Evolutionary conservation across 2,888 invertebrate genomes (phyloP), one percentile per base, ranked within the genome.

Genomic region (Oscheius sp.): DNA sequence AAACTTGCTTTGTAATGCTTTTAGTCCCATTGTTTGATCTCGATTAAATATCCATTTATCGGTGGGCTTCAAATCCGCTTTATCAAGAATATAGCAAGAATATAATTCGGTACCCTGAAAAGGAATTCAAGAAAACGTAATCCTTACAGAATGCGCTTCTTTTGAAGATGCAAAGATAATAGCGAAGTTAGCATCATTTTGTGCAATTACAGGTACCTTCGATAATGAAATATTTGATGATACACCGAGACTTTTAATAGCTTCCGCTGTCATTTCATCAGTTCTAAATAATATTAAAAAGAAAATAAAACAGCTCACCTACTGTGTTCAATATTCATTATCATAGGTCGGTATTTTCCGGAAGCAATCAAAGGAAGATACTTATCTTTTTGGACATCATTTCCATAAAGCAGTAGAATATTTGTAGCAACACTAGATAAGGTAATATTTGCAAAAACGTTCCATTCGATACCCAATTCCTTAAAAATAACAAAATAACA

Each of bases 141-240:
- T 45, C 20, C 44, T 22, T 28, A 59, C 59, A 6, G 59, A 41
- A 41, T 26, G 41, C 20, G 44, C 12, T 14, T 69, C 61, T 47
- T 57, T 59, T 49, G 54, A 63, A 44, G 75, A 72, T 3, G 79
- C 82, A 56, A 85, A 81, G 36, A 82, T 73, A 30, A 85, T 51
- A 62, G 81, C 78, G 47, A 86, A 61, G 57, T 85, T 82, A 8
- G 85, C 78, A 41, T 78, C 73, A 26, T 72, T 71, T 1, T 78
- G 80, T 57, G 80, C 82, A 14, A 83, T 64, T 9, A 76, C 68
- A 33, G 68, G 49, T 4, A 70, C 26, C 30, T 71, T 68, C 30
- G 70, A 54, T n/a, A 82, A 81, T 61, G 78, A 75, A 3, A 71
- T 20, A 32, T 47, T 45, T 8, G 45, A 41, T 9, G 54, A 20